phyloP scores from a whole-genome alignment of 2,113 vertebrate genomes.

The Mormyrus lacerda region DNA sequence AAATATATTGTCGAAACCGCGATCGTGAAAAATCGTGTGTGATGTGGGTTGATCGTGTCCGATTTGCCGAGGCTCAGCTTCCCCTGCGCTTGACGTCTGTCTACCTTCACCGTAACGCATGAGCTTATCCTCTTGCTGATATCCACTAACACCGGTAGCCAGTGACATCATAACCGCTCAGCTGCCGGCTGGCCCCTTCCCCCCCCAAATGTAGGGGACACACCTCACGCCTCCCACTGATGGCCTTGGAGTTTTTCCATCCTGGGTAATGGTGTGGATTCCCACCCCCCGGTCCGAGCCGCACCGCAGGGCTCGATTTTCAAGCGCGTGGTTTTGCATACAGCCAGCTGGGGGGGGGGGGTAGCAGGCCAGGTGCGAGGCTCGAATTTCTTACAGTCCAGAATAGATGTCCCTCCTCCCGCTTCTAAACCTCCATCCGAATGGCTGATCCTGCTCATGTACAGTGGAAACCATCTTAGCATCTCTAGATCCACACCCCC shows the following conservation, averaged over 20 bases:
- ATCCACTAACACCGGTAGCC: not conserved
- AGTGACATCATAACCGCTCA: not conserved
- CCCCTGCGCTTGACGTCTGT: not conserved
- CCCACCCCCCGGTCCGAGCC: not conserved
- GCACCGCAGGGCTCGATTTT: not conserved
- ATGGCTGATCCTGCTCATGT: not conserved
- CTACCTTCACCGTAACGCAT: not conserved
- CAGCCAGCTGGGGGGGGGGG: not conserved
- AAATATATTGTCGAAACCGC: not conserved
- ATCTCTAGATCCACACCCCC: not conserved
- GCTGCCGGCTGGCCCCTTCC: not conserved
- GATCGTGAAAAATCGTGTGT: no score
- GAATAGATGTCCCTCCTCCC: not conserved
- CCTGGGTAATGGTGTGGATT: not conserved
- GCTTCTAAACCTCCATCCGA: not conserved
- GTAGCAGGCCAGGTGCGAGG: not conserved
- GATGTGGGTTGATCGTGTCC: no score
- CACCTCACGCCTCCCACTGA: not conserved
- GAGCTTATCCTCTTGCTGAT: not conserved
- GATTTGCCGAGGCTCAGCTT: not conserved
- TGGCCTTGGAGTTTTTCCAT: not conserved
- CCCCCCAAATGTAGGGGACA: not conserved
- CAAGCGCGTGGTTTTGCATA: not conserved
- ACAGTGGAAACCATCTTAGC: not conserved
- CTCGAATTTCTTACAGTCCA: not conserved